Evolutionary conservation across 2,888 invertebrate genomes (phyloP).

Genomic region (Exephanes ischioxanthus): DNA sequence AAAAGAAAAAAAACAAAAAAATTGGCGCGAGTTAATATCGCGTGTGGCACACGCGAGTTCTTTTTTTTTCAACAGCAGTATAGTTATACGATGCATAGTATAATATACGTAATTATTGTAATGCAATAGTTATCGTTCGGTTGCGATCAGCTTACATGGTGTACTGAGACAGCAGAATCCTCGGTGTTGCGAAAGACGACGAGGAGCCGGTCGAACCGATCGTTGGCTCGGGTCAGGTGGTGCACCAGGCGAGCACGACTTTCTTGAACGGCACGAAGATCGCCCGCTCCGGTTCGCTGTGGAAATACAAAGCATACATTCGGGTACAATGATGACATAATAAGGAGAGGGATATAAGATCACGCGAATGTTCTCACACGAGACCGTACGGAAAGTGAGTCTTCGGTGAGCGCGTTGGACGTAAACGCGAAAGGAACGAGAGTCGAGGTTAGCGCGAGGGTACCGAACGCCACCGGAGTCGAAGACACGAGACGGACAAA

Average conservation of each 20-base stretch:
- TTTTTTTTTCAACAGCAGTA: slow-evolving; percentile 28
- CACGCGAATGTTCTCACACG: slow-evolving; percentile 26
- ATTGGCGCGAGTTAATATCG: slow-evolving; percentile 54
- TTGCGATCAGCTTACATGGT: slow-evolving; percentile 77
- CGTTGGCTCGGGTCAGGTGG: slow-evolving; percentile 81
- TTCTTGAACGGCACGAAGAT: slow-evolving; percentile 93
- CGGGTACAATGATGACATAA: slow-evolving; percentile 9
- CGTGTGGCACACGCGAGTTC: slow-evolving; percentile 58
- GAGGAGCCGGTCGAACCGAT: slow-evolving; percentile 68
- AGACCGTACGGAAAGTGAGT: not conserved
- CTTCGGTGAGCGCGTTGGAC: not conserved
- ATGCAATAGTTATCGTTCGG: slow-evolving; percentile 39
- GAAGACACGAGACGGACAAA: slow-evolving; percentile 33
- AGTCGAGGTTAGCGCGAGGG: slow-evolving; percentile 12
- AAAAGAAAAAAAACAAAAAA: not conserved
- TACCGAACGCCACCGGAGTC: not conserved
- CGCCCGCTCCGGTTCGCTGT: slow-evolving; percentile 88
- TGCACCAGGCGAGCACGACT: slow-evolving; percentile 92
- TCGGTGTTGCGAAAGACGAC: slow-evolving; percentile 74
- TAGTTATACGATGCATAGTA: slow-evolving; percentile 50
- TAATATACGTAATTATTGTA: slow-evolving; percentile 41
- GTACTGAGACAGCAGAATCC: slow-evolving; percentile 82
- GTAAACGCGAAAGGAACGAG: not conserved
- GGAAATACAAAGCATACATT: slow-evolving; percentile 57
- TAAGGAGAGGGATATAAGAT: not conserved